Percentiles rank a stretch among this genome's conserved stretches.
phyloP scores from a whole-genome alignment of 2,888 invertebrate species.

The Oligia latruncula region DNA sequence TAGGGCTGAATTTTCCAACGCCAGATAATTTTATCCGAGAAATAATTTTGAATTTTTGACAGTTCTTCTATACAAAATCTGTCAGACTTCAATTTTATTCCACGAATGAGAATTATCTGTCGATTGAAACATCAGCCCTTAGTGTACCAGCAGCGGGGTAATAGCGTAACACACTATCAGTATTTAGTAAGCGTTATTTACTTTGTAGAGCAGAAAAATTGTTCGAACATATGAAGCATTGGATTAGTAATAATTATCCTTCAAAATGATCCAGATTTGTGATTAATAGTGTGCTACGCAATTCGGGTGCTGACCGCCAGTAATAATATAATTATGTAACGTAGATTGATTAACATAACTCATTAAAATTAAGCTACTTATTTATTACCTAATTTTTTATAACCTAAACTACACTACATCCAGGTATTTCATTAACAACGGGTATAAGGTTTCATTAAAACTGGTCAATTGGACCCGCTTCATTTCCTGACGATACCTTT shows the following conservation, averaged over 20 bases:
- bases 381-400: neutral
- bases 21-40: no score
- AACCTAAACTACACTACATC: neutral
- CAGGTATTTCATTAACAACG: neutral
- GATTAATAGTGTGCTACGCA: neutral
- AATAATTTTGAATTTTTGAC: no score
- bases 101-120: no score
- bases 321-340: neutral
- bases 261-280: neutral
- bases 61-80: no score
- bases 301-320: neutral
- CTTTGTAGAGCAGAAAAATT: neutral
- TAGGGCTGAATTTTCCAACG: no score
- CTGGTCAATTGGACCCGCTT: neutral
- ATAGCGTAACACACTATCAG: no score
- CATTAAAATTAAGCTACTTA: no score
- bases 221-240: neutral
- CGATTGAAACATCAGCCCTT: no score
- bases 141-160: no score
- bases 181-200: no score
- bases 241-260: neutral
- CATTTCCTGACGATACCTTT: slow-evolving; percentile 26
- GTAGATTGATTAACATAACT: neutral
- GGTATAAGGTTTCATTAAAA: slow-evolving; percentile 6
- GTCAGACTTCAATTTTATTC: no score